Percentiles rank a stretch among this genome's conserved stretches.
Conservation (phyloP, 2,797 vertebrate genomes). For the Gymnopithys bicolor region DNA sequence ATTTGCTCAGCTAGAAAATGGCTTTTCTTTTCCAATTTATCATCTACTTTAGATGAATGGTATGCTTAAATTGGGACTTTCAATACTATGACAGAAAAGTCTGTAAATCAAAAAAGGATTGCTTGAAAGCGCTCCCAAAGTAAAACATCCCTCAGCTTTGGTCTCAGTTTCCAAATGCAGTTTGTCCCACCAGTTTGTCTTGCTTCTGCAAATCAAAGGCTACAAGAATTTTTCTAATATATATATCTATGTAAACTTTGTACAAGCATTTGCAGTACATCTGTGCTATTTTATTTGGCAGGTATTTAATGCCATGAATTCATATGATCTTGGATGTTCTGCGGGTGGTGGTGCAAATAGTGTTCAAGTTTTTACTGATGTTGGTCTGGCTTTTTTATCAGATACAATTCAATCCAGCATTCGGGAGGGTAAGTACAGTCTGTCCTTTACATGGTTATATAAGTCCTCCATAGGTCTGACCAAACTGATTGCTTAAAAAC, state of each 20-base stretch:
- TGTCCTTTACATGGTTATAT: neutral
- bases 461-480: neutral
- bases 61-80: neutral
- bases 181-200: neutral
- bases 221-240: neutral
- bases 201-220: neutral
- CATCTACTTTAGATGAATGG: neutral
- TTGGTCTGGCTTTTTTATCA: constrained; percentile 73
- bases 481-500: neutral
- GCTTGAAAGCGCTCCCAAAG: neutral
- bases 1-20: neutral
- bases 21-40: neutral
- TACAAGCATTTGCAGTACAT: neutral
- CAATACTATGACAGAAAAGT: neutral
- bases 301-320: constrained; percentile 81
- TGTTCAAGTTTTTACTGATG: constrained; percentile 69
- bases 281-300: constrained; percentile 16
- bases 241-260: neutral
- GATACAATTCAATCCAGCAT: neutral
- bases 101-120: neutral
- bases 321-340: constrained; percentile 77
- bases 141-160: neutral
- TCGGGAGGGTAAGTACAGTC: constrained; percentile 35
- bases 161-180: neutral
- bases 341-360: constrained; percentile 70